Conservation (phyloP, 2,888 invertebrate species). For the Norana najaformis region DNA sequence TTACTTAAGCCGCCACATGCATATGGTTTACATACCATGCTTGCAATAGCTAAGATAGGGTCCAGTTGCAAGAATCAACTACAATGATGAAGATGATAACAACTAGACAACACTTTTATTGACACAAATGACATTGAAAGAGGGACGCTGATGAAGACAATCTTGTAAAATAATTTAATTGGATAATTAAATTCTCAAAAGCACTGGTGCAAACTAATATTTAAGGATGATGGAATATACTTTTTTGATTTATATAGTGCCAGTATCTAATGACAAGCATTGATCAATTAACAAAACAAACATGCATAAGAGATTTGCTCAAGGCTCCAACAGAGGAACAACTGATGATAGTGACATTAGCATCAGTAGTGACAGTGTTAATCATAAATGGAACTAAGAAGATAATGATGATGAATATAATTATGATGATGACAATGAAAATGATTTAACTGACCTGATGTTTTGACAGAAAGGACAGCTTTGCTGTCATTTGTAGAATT, state of each 20-base stretch:
- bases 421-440: neutral
- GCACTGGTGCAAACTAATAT: neutral
- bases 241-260: no score
- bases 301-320: no score
- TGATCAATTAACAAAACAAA: no score
- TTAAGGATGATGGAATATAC: neutral
- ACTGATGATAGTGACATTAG: neutral
- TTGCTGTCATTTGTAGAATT: constrained; percentile 3
- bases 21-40: neutral
- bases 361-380: neutral
- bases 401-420: neutral
- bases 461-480: neutral
- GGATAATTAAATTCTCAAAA: neutral
- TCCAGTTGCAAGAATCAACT: neutral
- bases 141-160: neutral
- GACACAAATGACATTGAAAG: neutral
- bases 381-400: neutral
- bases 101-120: neutral
- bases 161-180: no score
- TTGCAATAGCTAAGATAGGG: neutral
- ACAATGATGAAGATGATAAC: neutral
- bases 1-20: neutral
- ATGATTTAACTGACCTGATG: neutral
- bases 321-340: no score
- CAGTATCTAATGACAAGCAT: no score